Conservation (phyloP, 2,113 vertebrate species). For the human region DNA sequence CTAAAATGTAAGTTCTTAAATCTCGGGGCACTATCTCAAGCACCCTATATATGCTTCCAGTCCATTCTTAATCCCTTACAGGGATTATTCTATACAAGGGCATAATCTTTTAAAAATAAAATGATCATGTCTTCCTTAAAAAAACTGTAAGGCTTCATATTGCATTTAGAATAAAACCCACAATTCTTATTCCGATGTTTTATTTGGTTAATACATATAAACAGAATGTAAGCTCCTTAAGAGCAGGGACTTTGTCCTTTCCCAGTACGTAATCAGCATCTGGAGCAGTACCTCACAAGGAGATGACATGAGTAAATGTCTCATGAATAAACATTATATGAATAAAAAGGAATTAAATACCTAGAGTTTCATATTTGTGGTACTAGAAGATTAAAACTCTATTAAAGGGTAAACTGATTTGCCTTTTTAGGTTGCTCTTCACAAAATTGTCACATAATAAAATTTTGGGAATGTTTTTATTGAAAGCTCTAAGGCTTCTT, state of each 20-base stretch:
- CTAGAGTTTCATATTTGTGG: neutral
- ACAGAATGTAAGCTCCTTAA: neutral
- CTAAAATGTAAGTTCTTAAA: neutral
- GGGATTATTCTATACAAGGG: neutral
- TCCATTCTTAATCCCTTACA: neutral
- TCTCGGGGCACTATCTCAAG: neutral
- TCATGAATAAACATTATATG: neutral
- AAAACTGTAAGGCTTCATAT: neutral
- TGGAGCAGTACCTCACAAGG: neutral
- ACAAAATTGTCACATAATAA: neutral
- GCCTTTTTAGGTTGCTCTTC: neutral
- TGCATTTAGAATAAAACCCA: neutral
- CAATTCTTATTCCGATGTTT: neutral
- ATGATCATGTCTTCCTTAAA: neutral
- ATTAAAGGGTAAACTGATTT: constrained; percentile 10
- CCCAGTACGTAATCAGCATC: neutral
- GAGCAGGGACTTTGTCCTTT: neutral
- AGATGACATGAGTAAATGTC: neutral
- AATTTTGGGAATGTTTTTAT: constrained; percentile 4
- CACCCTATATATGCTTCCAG: neutral
- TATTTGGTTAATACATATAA: neutral
- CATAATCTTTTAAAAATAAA: neutral
- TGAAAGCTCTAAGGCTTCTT: neutral
- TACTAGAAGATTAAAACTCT: neutral
- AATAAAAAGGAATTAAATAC: neutral